Percentiles rank a stretch among this genome's conserved stretches.
phyloP scores from a whole-genome alignment of 1,140 invertebrate genomes.

The Geopemphigus sp. region DNA sequence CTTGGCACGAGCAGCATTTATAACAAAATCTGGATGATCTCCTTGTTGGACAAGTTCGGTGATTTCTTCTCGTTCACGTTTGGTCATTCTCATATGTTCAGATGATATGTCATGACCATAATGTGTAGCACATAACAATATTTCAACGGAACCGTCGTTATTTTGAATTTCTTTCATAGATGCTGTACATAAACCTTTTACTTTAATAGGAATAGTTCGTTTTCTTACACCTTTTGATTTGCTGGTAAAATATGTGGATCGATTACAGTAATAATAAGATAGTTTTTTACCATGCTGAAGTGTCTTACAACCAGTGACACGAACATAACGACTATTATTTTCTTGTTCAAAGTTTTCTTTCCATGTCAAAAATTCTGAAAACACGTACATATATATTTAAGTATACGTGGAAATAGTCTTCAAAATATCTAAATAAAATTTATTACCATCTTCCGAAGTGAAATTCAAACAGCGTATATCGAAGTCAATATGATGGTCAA shows the following conservation, averaged over 20 bases:
- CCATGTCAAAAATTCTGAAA: slow-evolving; percentile 40
- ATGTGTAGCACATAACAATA: slow-evolving; percentile 42
- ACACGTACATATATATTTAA: not conserved
- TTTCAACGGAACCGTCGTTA: not conserved
- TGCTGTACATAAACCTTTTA: slow-evolving; percentile 39
- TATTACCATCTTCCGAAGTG: slow-evolving; percentile 23
- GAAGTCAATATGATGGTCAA: slow-evolving; percentile 44
- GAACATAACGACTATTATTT: slow-evolving; percentile 42
- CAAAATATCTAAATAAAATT: not conserved
- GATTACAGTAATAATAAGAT: slow-evolving; percentile 42
- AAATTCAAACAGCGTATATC: slow-evolving; percentile 30
- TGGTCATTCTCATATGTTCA: slow-evolving; percentile 38
- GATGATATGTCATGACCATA: slow-evolving; percentile 43
- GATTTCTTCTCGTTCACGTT: slow-evolving; percentile 47
- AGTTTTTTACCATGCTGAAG: slow-evolving; percentile 28
- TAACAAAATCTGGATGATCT: slow-evolving; percentile 45
- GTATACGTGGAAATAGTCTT: no score
- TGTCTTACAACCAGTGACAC: slow-evolving; percentile 44
- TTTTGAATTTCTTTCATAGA: slow-evolving; percentile 35
- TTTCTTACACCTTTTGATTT: slow-evolving; percentile 41
- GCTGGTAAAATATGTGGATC: slow-evolving; percentile 39
- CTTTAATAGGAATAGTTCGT: slow-evolving; percentile 26
- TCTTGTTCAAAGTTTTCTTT: slow-evolving; percentile 43
- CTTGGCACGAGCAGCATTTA: slow-evolving; percentile 32
- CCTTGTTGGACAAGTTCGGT: slow-evolving; percentile 32